Conservation (phyloP, 2,888 invertebrate species). For the Trissonchulus sp. region DNA sequence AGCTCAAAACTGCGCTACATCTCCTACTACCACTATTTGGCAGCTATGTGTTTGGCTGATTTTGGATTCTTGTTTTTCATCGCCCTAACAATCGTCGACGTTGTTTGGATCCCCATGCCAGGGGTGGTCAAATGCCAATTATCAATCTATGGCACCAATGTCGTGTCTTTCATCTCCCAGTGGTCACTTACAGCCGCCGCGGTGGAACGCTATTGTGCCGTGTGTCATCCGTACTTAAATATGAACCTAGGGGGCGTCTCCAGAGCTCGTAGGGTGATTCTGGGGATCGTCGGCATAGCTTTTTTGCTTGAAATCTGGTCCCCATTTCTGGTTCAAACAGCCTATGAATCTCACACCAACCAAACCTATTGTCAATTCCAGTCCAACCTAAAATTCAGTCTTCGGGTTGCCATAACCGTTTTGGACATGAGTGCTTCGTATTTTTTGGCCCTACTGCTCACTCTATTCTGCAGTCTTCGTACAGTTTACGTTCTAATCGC, state of each 20-base stretch:
- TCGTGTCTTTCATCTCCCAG: background rate
- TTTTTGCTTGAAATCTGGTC: background rate
- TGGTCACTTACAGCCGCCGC: background rate
- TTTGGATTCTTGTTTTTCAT: background rate
- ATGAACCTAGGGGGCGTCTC: background rate
- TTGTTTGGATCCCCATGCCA: background rate
- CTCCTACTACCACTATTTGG: background rate
- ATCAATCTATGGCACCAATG: background rate
- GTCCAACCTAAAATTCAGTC: background rate
- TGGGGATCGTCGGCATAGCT: background rate
- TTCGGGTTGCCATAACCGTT: background rate
- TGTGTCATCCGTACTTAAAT: background rate
- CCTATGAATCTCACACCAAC: background rate
- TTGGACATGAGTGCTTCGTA: background rate
- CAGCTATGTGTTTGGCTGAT: background rate
- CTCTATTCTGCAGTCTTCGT: background rate
- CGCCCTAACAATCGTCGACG: background rate
- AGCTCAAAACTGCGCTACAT: background rate
- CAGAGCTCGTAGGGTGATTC: background rate
- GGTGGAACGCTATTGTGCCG: background rate
- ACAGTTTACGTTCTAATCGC: background rate
- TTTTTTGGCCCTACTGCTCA: background rate
- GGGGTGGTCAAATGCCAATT: background rate
- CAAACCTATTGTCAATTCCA: background rate
- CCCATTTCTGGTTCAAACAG: background rate